Percentiles rank a stretch among this genome's conserved stretches.
These are phyloP conservation scores for rabbit (Oryctolagus cuniculus) DNA, from an alignment of 2,113 vertebrate species.

Conservation along the genomic window DNA sequence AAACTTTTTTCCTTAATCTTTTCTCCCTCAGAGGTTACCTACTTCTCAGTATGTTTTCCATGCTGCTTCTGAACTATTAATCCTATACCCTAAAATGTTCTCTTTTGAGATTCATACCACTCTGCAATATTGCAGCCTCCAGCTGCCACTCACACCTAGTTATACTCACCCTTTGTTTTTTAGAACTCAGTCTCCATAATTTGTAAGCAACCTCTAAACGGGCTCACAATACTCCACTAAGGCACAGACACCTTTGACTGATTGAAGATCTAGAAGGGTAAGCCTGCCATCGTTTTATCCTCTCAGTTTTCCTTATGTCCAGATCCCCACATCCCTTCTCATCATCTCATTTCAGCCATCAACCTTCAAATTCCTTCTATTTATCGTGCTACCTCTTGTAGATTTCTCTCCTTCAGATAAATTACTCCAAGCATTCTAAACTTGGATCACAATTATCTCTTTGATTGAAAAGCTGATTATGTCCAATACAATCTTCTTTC, in stretches of 20 bases:
- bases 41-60: background rate
- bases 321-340: background rate
- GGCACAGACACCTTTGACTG: background rate
- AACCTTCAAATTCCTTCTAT: background rate
- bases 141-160: too few species aligned
- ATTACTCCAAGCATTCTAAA: background rate
- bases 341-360: background rate
- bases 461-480: background rate
- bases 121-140: background rate
- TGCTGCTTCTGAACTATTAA: background rate
- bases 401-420: background rate
- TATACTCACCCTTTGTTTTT: background rate
- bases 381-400: background rate
- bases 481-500: background rate
- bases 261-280: background rate
- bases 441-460: background rate
- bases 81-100: background rate
- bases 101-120: background rate
- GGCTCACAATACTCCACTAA: background rate
- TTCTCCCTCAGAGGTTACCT: background rate
- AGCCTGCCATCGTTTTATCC: background rate
- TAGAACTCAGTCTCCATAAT: background rate
- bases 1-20: background rate
- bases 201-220: background rate
- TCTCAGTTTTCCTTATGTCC: background rate